Evolutionary conservation across 2,113 vertebrate species (phyloP), one percentile per base, ranked within the genome.

Genomic region (Sinocyclocheilus anophthalmus): DNA sequence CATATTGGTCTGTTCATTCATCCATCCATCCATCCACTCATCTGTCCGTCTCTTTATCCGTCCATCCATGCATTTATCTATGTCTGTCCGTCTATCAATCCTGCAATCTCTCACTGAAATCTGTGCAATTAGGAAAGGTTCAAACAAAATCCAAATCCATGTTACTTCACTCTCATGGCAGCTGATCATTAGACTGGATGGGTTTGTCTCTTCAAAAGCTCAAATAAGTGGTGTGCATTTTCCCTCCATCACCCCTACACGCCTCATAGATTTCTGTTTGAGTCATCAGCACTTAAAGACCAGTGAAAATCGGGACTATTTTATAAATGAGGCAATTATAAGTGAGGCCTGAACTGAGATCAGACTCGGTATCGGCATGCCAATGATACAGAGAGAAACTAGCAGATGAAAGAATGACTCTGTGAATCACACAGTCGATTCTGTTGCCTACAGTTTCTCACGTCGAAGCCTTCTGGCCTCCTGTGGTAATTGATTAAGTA

Each of bases 321-420:
- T 92, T 88, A 93, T 88, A 92, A 94, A 94, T 90, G 91, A 93
- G 92, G 90, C 91, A 91, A 93, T 94, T 92, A 93, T 90, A 84
- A 90, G 87, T 70, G 86, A 84, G 85, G 86, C 33, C 87, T 92
- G 91, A 94, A 92, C 91, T 88, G 91, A 90, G 91, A 93, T 91
- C 90, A 88, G 85, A 86, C 90, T 90, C 78, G 18, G 55, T 45
- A 81, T 81, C 55, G 50, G 84, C 69, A 80, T 18, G 30, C 13
- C 20, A 77, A 55, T 57, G 76, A 87, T 82, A 91, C 72, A 87
- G 79, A 81, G 84, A 39, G 8, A 80, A 85, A 86, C 85, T 14
- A 11, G 86, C 87, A 90, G 87, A 85, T 80, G 45, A 77, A 53
- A 55, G 61, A 18, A 79, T 57, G 67, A 42, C 70, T 18, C 30